Conservation (phyloP, 2,888 invertebrate genomes). For the Stramonita haemastoma region DNA sequence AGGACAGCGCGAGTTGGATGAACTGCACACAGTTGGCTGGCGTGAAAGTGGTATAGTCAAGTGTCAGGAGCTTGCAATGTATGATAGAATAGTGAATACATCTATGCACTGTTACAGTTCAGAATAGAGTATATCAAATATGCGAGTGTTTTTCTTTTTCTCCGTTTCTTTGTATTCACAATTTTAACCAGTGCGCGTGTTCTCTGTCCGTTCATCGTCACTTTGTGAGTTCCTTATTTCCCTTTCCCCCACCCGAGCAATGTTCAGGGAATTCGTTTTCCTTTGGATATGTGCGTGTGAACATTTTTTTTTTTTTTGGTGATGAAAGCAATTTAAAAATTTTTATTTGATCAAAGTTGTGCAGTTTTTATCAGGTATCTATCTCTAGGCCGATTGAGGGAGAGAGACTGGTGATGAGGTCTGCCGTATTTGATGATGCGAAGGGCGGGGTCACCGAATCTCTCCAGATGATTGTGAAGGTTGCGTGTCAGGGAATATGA, state of each 20-base stretch:
- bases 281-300: neutral
- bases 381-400: neutral
- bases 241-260: too few species aligned
- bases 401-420: neutral
- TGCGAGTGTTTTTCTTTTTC: too few species aligned
- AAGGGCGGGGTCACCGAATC: neutral
- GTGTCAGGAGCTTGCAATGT: neutral
- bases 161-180: neutral
- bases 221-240: neutral
- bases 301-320: neutral
- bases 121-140: neutral
- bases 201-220: neutral
- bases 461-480: neutral
- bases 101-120: conserved; percentile 19
- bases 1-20: too few species aligned
- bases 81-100: conserved; percentile 7
- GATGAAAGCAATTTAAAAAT: neutral
- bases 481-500: neutral
- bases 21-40: too few species aligned
- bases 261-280: neutral
- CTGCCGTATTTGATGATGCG: neutral
- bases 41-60: too few species aligned
- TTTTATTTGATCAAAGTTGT: conserved; percentile 3
- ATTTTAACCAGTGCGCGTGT: neutral
- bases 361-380: conserved; percentile 29